phyloP scores from a whole-genome alignment of 2,797 vertebrate genomes.

The Amphiprion clarkii region DNA sequence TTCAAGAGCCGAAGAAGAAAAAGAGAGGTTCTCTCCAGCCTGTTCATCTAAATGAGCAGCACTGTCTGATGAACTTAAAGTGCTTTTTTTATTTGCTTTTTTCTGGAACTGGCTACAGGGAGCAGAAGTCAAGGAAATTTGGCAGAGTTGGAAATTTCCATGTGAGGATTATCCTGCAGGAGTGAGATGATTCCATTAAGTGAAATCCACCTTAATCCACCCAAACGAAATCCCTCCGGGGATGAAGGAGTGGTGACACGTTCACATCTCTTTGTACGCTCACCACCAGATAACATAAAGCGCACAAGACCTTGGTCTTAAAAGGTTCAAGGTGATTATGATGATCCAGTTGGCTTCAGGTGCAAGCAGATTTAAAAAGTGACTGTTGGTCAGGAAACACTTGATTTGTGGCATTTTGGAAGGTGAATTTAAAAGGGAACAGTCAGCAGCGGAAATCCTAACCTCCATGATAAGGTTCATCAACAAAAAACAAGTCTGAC shows the following conservation, averaged over 20 bases:
- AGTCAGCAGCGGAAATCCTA: conserved; percentile 17
- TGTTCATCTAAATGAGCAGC: conserved; percentile 43
- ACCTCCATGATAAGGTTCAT: conserved; percentile 10
- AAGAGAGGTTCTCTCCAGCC: conserved; percentile 27
- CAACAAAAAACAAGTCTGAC: conserved; percentile 36
- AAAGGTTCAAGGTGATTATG: conserved; percentile 33
- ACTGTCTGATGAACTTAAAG: conserved; percentile 32
- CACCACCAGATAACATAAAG: conserved; percentile 52
- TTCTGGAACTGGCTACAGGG: conserved; percentile 27
- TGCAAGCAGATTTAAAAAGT: conserved; percentile 14
- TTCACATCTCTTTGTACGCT: conserved; percentile 31
- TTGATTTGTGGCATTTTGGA: conserved; percentile 2
- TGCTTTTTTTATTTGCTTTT: background rate
- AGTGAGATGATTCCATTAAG: conserved; percentile 66
- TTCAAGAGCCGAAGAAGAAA: conserved; percentile 37
- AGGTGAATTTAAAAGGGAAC: conserved; percentile 5
- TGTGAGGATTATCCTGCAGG: conserved; percentile 61
- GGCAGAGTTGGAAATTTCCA: conserved; percentile 55
- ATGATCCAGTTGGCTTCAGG: conserved; percentile 31
- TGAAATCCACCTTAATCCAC: conserved; percentile 62
- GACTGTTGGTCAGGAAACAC: conserved; percentile 1
- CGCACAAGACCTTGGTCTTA: conserved; percentile 51
- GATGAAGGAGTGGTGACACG: conserved; percentile 40
- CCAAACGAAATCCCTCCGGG: conserved; percentile 51
- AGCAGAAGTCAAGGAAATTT: conserved; percentile 43